Conservation (phyloP, 2,888 invertebrate species). For the Stenichneumon culpator region DNA sequence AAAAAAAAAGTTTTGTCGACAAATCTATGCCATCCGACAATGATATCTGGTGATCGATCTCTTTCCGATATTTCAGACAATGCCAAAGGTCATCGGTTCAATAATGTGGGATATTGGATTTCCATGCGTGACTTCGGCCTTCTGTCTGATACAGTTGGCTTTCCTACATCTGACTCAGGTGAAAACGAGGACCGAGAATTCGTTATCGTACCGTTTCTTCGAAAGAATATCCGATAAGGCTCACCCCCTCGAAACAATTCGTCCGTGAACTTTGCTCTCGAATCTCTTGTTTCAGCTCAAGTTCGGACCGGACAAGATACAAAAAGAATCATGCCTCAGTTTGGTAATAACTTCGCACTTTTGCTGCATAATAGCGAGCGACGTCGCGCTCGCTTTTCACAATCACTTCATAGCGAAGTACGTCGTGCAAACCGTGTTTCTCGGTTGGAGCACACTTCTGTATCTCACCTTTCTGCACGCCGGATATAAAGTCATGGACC, state of each 20-base stretch:
- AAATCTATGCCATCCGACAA: background rate
- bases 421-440: constrained; percentile 86
- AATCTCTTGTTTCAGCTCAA: constrained; percentile 82
- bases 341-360: constrained; percentile 86
- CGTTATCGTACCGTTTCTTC: constrained; percentile 20
- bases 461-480: constrained; percentile 87
- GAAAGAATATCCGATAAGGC: constrained; percentile 2
- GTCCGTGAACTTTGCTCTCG: constrained; percentile 37
- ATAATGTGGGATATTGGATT: constrained; percentile 87
- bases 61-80: constrained; percentile 79
- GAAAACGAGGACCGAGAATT: constrained; percentile 62
- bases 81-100: constrained; percentile 86
- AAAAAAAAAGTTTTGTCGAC: background rate
- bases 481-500: constrained; percentile 85
- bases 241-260: background rate
- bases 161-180: constrained; percentile 87
- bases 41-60: constrained; percentile 25
- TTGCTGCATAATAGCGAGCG: constrained; percentile 85
- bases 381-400: constrained; percentile 85
- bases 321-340: constrained; percentile 86
- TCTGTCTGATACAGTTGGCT: constrained; percentile 87
- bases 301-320: constrained; percentile 86
- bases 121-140: constrained; percentile 87
- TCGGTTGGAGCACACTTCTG: constrained; percentile 86
- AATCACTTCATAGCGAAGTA: constrained; percentile 85